Base-by-base conservation (phyloP, 2,113 vertebrate genomes). In the Phaethon lepturus region DNA sequence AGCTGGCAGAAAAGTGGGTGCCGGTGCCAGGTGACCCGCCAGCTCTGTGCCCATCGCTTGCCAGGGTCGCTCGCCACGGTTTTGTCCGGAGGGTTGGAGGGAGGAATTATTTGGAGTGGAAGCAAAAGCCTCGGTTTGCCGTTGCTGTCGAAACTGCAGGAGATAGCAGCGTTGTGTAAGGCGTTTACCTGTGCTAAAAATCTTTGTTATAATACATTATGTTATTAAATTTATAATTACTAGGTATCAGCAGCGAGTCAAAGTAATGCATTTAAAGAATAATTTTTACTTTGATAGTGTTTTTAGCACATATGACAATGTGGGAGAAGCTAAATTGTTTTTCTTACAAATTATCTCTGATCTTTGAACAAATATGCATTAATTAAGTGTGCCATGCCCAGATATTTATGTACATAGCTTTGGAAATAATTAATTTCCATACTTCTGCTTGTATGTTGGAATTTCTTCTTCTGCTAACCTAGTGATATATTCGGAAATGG, bases 321-420 rank as follows among this genome's bases (percentile, higher is more conserved):
- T 7, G 33, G 42, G 58, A 90, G 59, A 91, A 95, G 55, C 55
- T 85, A 67, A 91, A 89, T 78, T 75, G n/a, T 52, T 81, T 91
- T 95, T 82, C 73, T 94, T 87, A 82, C 62, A 82, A 94, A 78
- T 87, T 82, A 93, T 82, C 77, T 96, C 80, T 52, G 25, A 92
- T 96, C 72, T 90, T 90, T 58, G 56, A 95, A 85, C 69, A 94
- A 87, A 79, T 94, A 55, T 6, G 31, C 84, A 82, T 93, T 93
- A 87, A 94, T 94, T 95, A 81, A 89, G 75, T 62, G 49, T 76
- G 71, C 74, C 31, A 26, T 82, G 45, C 58, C 56, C 42, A 17
- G 60, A 76, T 96, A 91, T 85, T 91, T 93, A 71, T 68, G 44
- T 84, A 71, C 44, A 35, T 45, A 78, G 44, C 68, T 93, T 75